Percentiles rank a stretch among this genome's conserved stretches.
phyloP scores from a whole-genome alignment of 1,140 invertebrate species.

The Hermatobates lingyangjiaoensis region DNA sequence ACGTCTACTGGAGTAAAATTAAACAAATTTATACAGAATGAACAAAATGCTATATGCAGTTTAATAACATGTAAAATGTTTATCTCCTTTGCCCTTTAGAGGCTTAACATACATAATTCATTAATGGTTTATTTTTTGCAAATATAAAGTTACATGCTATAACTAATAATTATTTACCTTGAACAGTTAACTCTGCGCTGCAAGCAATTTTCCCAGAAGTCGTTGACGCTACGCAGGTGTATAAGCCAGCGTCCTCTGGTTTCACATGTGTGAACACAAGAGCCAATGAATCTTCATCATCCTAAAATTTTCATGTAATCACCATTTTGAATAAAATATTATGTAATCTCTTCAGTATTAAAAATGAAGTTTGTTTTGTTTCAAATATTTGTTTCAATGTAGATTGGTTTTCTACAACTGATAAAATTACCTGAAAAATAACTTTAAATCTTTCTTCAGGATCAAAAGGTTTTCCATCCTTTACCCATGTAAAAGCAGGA shows the following conservation, averaged over 20 bases:
- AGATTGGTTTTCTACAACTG: background rate
- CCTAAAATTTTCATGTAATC: too few relatives aligned
- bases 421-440: slow-evolving; percentile 43
- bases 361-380: background rate
- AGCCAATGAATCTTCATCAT: slow-evolving; percentile 79
- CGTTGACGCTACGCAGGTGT: slow-evolving; percentile 88
- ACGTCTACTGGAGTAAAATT: too few relatives aligned
- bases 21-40: too few relatives aligned
- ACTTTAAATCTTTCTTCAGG: slow-evolving; percentile 89
- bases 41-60: too few relatives aligned
- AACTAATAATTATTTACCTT: too few relatives aligned
- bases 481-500: slow-evolving; percentile 72
- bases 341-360: background rate
- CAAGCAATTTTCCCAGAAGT: slow-evolving; percentile 80
- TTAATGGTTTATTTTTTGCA: background rate
- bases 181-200: slow-evolving; percentile 79
- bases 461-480: slow-evolving; percentile 74
- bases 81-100: background rate
- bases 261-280: slow-evolving; percentile 84
- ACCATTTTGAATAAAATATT: too few relatives aligned
- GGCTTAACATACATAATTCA: background rate
- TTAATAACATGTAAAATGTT: background rate
- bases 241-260: slow-evolving; percentile 80
- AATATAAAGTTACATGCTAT: background rate
- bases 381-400: background rate